These are phyloP conservation scores for Montipora cactus DNA, from an alignment of 64 coral and sea anemone genomes.

Conservation along the genomic window DNA sequence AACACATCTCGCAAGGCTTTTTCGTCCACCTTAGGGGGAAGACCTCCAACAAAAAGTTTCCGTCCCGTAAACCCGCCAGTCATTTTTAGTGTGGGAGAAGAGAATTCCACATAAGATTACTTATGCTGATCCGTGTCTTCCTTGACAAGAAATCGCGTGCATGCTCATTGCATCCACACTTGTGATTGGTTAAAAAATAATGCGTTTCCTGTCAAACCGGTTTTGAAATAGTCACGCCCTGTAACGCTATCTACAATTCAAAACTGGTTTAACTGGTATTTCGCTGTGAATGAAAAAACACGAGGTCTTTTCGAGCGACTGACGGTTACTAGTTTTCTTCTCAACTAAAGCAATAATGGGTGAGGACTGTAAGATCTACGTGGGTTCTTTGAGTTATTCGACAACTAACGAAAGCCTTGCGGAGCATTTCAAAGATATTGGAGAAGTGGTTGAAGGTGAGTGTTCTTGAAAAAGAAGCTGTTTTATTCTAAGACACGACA, in stretches of 20 bases:
- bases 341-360: not conserved
- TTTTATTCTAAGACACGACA: not conserved
- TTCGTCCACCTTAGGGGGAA: slow-evolving; percentile 62
- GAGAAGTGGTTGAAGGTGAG: not conserved
- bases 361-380: slow-evolving; percentile 1
- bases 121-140: too few relatives aligned
- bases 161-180: not conserved
- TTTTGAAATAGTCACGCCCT: not conserved
- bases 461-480: not conserved
- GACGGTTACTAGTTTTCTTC: not conserved
- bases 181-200: slow-evolving; percentile 14
- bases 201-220: slow-evolving; percentile 7
- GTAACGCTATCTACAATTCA: not conserved
- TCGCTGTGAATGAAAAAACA: not conserved
- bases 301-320: not conserved
- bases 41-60: slow-evolving; percentile 65
- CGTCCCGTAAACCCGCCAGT: slow-evolving; percentile 18
- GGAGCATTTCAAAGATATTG: not conserved
- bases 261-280: not conserved
- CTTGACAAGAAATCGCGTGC: too few relatives aligned
- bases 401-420: not conserved
- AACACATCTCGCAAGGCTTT: slow-evolving; percentile 62
- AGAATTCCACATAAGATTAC: too few relatives aligned
- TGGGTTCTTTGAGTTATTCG: slow-evolving; percentile 11
- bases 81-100: not conserved